Conservation (phyloP, 2,113 vertebrate species). For the Odobenus rosmarus region DNA sequence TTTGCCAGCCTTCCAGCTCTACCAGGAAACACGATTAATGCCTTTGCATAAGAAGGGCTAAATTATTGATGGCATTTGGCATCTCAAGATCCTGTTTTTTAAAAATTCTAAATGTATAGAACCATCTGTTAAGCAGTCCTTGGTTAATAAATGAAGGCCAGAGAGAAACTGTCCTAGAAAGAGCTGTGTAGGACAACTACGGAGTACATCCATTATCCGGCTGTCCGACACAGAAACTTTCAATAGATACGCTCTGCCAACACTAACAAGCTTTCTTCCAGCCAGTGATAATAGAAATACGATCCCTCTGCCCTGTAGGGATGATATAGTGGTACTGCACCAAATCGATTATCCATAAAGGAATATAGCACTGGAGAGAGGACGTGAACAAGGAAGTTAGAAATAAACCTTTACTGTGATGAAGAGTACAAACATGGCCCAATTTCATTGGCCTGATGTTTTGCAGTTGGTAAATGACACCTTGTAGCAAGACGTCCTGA, state of each 20-base stretch:
- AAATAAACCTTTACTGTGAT: constrained; percentile 38
- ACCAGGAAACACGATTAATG: background rate
- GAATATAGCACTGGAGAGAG: constrained; percentile 2
- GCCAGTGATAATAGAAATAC: constrained; percentile 64
- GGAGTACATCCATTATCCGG: constrained; percentile 66
- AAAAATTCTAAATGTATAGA: constrained; percentile 76
- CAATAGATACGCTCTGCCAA: constrained; percentile 58
- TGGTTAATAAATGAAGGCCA: constrained; percentile 74
- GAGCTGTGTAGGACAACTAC: constrained; percentile 62
- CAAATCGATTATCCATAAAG: constrained; percentile 62
- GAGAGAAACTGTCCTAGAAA: constrained; percentile 67
- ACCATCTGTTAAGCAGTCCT: constrained; percentile 65
- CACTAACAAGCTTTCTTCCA: constrained; percentile 73
- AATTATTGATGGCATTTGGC: constrained; percentile 61
- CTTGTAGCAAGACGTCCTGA: background rate
- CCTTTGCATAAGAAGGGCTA: constrained; percentile 50
- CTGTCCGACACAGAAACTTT: constrained; percentile 72
- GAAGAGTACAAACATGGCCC: background rate
- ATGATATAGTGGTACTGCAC: constrained; percentile 61
- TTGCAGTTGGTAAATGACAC: constrained; percentile 31
- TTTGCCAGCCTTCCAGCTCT: background rate
- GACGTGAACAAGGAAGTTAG: constrained; percentile 22
- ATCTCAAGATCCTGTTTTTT: constrained; percentile 46
- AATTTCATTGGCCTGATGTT: background rate
- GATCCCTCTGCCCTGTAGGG: constrained; percentile 2